Percentiles rank a stretch among this genome's conserved stretches.
phyloP scores from a whole-genome alignment of 1,140 invertebrate species.

The Condylostylus longicornis region DNA sequence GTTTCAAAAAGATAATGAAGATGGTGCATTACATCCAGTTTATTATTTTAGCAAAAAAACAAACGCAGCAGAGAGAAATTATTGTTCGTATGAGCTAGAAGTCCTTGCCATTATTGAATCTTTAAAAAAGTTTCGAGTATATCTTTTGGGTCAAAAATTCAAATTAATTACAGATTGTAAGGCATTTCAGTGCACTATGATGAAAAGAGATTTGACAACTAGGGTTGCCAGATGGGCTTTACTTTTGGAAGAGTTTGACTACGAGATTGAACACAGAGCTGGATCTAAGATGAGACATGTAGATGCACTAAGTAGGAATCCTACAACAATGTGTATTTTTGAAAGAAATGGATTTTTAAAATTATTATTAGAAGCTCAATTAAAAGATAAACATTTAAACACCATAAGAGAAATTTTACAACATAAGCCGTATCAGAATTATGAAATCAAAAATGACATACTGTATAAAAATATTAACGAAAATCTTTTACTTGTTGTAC shows the following conservation, averaged over 20 bases:
- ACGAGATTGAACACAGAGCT: neutral
- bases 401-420: neutral
- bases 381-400: neutral
- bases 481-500: slow-evolving; percentile 12
- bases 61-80: slow-evolving; percentile 13
- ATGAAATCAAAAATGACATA: neutral
- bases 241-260: neutral
- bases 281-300: slow-evolving; percentile 21
- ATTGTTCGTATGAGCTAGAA: slow-evolving; percentile 18
- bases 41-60: slow-evolving; percentile 21
- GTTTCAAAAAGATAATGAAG: slow-evolving; percentile 12
- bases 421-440: neutral
- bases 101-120: slow-evolving; percentile 14
- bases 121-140: slow-evolving; percentile 21
- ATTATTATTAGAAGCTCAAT: neutral
- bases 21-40: slow-evolving; percentile 17
- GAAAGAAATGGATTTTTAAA: neutral
- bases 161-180: slow-evolving; percentile 25
- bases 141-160: slow-evolving; percentile 29
- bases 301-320: slow-evolving; percentile 13
- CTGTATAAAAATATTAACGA: slow-evolving; percentile 3
- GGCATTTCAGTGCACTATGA: slow-evolving; percentile 5
- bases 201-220: slow-evolving; percentile 4
- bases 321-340: slow-evolving; percentile 1
- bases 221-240: slow-evolving; percentile 6